phyloP scores from a whole-genome alignment of 2,113 vertebrate genomes.

The Tupaia chinensis region DNA sequence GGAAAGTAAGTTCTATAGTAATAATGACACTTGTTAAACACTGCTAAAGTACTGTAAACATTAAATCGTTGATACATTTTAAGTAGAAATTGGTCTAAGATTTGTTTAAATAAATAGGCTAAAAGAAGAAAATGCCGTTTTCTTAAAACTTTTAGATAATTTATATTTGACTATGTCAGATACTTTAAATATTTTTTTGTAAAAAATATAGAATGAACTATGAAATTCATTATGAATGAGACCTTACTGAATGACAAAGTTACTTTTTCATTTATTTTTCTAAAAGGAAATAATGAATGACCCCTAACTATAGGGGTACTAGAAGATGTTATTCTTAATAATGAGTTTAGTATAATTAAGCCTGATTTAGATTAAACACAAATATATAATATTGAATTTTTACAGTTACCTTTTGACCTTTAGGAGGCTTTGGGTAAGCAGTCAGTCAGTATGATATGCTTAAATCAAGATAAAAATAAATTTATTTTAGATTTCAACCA shows the following conservation, averaged over 20 bases:
- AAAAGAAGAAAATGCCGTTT: conserved; percentile 5
- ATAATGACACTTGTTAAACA: background rate
- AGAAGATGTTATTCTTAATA: background rate
- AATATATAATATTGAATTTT: background rate
- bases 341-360: conserved; percentile 19
- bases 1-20: conserved; percentile 1
- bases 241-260: conserved; percentile 8
- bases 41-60: conserved; percentile 9
- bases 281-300: background rate
- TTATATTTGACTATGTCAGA: conserved; percentile 15
- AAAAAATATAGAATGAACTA: background rate
- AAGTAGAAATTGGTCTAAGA: background rate
- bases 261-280: conserved; percentile 35
- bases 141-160: background rate
- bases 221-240: conserved; percentile 7
- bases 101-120: conserved; percentile 38
- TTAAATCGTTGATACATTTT: background rate
- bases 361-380: background rate
- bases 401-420: background rate
- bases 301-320: background rate
- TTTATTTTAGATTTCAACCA: conserved; percentile 12
- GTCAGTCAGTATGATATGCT: background rate
- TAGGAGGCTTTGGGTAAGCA: background rate
- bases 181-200: conserved; percentile 20
- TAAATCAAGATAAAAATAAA: conserved; percentile 44